Base-by-base conservation (phyloP, 2,113 vertebrate species). In the Archilochus colubris region DNA sequence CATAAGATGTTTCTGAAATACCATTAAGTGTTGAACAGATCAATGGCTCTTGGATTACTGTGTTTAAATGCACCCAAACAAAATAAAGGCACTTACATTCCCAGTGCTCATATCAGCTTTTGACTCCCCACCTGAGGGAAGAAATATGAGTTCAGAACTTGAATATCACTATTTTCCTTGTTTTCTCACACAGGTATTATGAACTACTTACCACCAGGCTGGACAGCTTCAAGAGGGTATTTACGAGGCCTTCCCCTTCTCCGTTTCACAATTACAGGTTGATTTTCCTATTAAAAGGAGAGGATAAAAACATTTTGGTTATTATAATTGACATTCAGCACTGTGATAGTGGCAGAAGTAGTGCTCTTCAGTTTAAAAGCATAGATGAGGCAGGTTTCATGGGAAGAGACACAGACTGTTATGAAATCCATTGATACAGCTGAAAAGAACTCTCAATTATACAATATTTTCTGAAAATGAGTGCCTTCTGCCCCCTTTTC, bases 181-280 rank as follows among this genome's bases (percentile, higher is more conserved):
- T 18, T 86, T 86, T 91, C 28, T 70, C 85, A 48, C 54, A 58
- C 64, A 92, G 62, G 28, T 44, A 55, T 30, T 74, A 14, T 38
- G 83, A 77, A 58, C 43, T 78, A 98, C 97, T 94, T 97, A 98
- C 98, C 97, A 76, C 91, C 82, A 96, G 96, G 95, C 11, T 95
- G 80, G 5, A 69, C 66, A 84, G 94, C 70, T 92, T 98, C 97
- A 74, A 98, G 30, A 68, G 97, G 98, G 57, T 98, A 92, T 97
- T 98, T 98, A 77, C 98, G 98, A 91, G 98, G 98, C 73, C 98
- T 96, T 87, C 98, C 98, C 91, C 98, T 97, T 96, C 96, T 98
- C 88, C 98, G 93, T 95, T 98, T 98, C 92, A 98, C 93, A 87
- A 97, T 53, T 54, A 97, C 48, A 43, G 97, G 97, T 14, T 97